Percentiles rank a stretch among this genome's conserved stretches.
phyloP scores from a whole-genome alignment of 2,888 invertebrate species.

The Polymixis flavicincta region DNA sequence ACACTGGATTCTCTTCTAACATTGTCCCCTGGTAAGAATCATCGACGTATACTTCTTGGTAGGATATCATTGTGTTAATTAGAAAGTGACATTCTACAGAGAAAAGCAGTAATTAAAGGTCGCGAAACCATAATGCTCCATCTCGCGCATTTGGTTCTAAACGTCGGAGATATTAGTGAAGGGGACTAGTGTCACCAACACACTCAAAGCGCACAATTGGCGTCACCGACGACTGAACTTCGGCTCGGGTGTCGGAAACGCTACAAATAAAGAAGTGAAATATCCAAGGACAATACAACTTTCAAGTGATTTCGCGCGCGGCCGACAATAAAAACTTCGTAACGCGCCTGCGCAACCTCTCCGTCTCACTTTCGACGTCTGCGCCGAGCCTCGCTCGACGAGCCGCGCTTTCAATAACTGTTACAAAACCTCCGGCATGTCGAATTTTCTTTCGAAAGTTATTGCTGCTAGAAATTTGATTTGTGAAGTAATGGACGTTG shows the following conservation, averaged over 20 bases:
- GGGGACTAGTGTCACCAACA: slow-evolving; percentile 79
- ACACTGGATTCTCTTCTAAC: slow-evolving; percentile 76
- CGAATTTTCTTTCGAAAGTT: slow-evolving; percentile 88
- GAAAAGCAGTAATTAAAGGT: slow-evolving; percentile 52
- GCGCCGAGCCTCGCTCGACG: slow-evolving; percentile 81
- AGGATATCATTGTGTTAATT: slow-evolving; percentile 50
- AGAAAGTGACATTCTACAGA: slow-evolving; percentile 56
- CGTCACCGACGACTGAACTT: slow-evolving; percentile 84
- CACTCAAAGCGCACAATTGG: slow-evolving; percentile 79
- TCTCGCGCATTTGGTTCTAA: slow-evolving; percentile 69
- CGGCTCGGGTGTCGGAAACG: slow-evolving; percentile 88
- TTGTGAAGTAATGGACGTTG: slow-evolving; percentile 68
- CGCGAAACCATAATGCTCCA: slow-evolving; percentile 59
- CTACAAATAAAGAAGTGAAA: slow-evolving; percentile 89
- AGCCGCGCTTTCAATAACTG: slow-evolving; percentile 86
- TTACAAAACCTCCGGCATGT: slow-evolving; percentile 87
- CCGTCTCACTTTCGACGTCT: slow-evolving; percentile 89
- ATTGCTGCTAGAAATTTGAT: slow-evolving; percentile 76
- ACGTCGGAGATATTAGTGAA: slow-evolving; percentile 80
- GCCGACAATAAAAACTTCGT: slow-evolving; percentile 90
- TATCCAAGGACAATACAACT: slow-evolving; percentile 90
- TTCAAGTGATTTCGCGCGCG: slow-evolving; percentile 90
- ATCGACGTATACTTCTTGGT: slow-evolving; percentile 50
- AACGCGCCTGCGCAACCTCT: slow-evolving; percentile 89
- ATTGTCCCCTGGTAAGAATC: slow-evolving; percentile 77